Evolutionary conservation across 2,888 invertebrate genomes (phyloP), one percentile per base, ranked within the genome.

Genomic region (Gandaritis pyraliata): DNA sequence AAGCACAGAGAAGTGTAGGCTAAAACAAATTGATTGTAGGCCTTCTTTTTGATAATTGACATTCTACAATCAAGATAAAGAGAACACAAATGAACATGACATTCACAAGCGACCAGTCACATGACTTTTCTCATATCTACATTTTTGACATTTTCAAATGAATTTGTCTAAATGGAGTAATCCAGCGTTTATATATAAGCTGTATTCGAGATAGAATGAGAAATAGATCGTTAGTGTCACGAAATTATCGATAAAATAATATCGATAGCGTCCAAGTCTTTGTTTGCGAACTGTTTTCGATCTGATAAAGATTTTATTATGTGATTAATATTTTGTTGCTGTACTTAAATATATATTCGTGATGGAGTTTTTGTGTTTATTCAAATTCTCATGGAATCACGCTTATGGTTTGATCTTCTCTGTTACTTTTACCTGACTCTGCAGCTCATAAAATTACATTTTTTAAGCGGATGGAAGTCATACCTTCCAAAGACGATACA

Each of bases 181-280:
- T 12, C 43, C 33, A 43, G 45, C 57, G 41, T 8, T 13, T 15
- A 1, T 16, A 12, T 0, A 16, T 39, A 11, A 48, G 54, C 54
- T 54, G 36, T 36, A 29, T 13, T 43, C 33, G 6, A 64, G 55
- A 64, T 61, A 52, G 54, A 68, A 61, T 66, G 46, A 66, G 62
- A 67, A 70, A 70, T 63, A 48, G 61, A 64, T 67, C 65, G 70
- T 68, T 71, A 69, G 63, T 66, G 70, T 69, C 68, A 66, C 64
- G 68, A 68, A 68, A 54, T 66, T 63, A 58, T 57, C 62, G 68
- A 68, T 68, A 65, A 66, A 58, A 38, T 52, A 53, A 58, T 61
- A 61, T 53, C 43, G 58, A 68, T 68, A 66, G 52, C 55, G 55
- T 39, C 61, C 61, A 58, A 63, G 62, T 69, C 67, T 68, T 69